Conservation (phyloP, 2,113 vertebrate genomes). For the Onychorhynchus coronatus region DNA sequence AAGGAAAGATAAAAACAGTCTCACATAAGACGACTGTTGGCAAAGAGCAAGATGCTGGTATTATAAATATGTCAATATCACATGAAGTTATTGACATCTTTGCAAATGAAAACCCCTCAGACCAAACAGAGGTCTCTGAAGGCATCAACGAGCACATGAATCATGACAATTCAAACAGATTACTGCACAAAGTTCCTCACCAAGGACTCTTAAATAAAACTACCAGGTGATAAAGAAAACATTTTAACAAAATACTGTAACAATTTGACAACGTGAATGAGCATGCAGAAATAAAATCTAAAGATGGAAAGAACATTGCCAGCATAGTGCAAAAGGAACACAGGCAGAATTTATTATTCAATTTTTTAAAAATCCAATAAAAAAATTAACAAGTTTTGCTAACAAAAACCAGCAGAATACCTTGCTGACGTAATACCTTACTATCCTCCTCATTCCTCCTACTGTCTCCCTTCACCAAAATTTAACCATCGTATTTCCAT, state of each 20-base stretch:
- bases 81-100: not conserved
- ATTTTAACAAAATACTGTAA: not conserved
- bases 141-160: not conserved
- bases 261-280: not conserved
- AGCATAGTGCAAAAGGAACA: not conserved
- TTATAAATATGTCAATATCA: rapidly evolving
- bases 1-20: not conserved
- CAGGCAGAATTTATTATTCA: not conserved
- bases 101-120: not conserved
- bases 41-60: not conserved
- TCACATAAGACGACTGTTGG: not conserved
- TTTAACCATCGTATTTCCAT: not conserved
- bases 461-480: not conserved
- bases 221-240: not conserved
- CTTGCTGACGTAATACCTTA: not conserved
- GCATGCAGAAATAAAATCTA: not conserved
- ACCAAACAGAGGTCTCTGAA: not conserved
- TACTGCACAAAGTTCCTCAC: not conserved
- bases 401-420: not conserved
- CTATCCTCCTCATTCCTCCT: not conserved
- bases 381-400: not conserved
- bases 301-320: not conserved
- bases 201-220: not conserved
- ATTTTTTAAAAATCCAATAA: not conserved
- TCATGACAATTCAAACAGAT: not conserved